Percentiles rank a stretch among this genome's conserved stretches.
Evolutionary conservation across 2,888 invertebrate species (phyloP).

Genomic region (Papilio demoleus): DNA sequence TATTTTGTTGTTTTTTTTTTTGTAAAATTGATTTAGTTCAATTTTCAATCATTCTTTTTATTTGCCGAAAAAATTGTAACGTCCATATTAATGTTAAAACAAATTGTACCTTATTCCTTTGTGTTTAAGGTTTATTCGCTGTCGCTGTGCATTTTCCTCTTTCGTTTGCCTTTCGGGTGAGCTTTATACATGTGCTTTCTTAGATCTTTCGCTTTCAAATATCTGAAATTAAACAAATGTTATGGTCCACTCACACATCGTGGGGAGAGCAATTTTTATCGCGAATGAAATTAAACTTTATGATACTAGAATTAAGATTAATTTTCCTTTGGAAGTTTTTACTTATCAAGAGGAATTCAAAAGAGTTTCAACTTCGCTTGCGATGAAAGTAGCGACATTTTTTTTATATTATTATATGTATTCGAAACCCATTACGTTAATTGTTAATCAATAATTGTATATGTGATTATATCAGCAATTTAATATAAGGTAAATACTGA

Average conservation of each 20-base stretch:
- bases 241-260: background rate
- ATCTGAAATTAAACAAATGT: conserved; percentile 51
- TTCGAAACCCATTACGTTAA: too few species aligned
- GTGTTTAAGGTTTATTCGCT: conserved; percentile 40
- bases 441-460: too few species aligned
- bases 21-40: background rate
- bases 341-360: too few species aligned
- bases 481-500: too few species aligned
- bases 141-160: conserved; percentile 53
- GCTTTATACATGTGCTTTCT: conserved; percentile 68
- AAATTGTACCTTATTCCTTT: conserved; percentile 32
- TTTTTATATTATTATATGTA: too few species aligned
- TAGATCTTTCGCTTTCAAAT: conserved; percentile 65
- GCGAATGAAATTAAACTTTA: too few species aligned
- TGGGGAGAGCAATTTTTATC: too few species aligned
- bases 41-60: background rate
- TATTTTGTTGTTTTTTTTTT: background rate
- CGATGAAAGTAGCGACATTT: too few species aligned
- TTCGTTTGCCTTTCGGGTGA: conserved; percentile 61
- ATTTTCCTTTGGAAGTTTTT: too few species aligned
- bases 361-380: too few species aligned
- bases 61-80: background rate
- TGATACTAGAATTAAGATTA: too few species aligned
- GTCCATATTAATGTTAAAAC: background rate
- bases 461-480: too few species aligned